phyloP scores from a whole-genome alignment of 2,888 invertebrate genomes.

The Ormyrus pomaceus region DNA sequence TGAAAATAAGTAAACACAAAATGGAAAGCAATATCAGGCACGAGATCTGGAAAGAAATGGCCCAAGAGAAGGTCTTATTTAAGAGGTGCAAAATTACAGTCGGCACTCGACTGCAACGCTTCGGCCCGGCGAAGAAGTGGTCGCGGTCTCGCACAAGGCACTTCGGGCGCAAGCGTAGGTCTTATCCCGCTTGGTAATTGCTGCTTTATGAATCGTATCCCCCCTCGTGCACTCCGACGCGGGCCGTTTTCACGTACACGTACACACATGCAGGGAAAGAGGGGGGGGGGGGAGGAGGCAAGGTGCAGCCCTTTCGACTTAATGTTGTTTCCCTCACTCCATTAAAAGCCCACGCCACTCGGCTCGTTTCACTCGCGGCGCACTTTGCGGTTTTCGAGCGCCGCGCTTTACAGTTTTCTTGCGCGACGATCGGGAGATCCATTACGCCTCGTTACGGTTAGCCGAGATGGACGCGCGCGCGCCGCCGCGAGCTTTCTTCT shows the following conservation, averaged over 20 bases:
- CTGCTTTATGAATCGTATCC: slow-evolving; percentile 74
- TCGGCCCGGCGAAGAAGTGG: background rate
- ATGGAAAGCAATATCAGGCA: too few relatives aligned
- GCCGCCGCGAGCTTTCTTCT: background rate
- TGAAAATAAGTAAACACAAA: too few relatives aligned
- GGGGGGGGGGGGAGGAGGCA: too few relatives aligned
- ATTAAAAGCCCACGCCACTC: slow-evolving; percentile 72
- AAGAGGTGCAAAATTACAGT: slow-evolving; percentile 37
- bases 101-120: background rate
- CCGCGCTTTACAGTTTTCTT: slow-evolving; percentile 55
- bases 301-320: slow-evolving; percentile 61
- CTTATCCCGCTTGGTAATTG: slow-evolving; percentile 69
- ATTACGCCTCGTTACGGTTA: slow-evolving; percentile 37
- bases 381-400: slow-evolving; percentile 65
- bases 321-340: slow-evolving; percentile 72
- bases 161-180: background rate
- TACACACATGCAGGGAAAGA: too few relatives aligned
- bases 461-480: slow-evolving; percentile 1
- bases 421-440: slow-evolving; percentile 9
- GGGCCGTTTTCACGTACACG: too few relatives aligned
- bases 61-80: slow-evolving; percentile 24
- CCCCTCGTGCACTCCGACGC: slow-evolving; percentile 40
- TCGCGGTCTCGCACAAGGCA: background rate
- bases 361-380: slow-evolving; percentile 72
- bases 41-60: background rate